Evolutionary conservation across 2,113 vertebrate species (phyloP).

Genomic region (Petromus typicus): DNA sequence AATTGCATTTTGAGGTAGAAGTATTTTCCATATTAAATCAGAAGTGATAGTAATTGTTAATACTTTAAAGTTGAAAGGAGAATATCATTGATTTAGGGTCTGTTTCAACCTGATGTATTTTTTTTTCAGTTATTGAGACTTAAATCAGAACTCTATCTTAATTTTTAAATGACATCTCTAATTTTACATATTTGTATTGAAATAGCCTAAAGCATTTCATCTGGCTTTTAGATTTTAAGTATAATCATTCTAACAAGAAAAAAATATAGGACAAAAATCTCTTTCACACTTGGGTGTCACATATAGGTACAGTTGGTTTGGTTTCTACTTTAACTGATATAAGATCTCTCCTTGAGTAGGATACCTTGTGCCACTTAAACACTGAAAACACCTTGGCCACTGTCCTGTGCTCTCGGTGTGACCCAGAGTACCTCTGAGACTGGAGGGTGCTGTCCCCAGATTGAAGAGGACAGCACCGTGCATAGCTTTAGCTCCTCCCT

Average conservation of each 20-base stretch:
- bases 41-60: conserved; percentile 60
- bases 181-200: background rate
- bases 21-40: conserved; percentile 60
- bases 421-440: background rate
- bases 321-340: background rate
- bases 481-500: background rate
- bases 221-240: conserved; percentile 15
- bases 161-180: background rate
- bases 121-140: background rate
- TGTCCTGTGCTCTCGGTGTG: background rate
- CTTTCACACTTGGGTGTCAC: background rate
- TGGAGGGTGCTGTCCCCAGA: background rate
- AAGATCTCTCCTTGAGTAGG: background rate
- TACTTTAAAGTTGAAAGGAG: conserved; percentile 65
- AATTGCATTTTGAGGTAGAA: conserved; percentile 52
- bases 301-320: background rate
- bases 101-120: conserved; percentile 59
- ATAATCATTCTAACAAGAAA: background rate
- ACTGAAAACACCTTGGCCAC: background rate
- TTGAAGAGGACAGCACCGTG: background rate
- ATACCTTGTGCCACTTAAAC: conserved; percentile 21
- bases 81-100: conserved; percentile 50
- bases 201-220: background rate
- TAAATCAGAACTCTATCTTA: background rate
- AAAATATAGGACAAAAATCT: background rate